Evolutionary conservation across 2,113 vertebrate species (phyloP), one percentile per base, ranked within the genome.

Genomic region (Microcebus tavaratra): DNA sequence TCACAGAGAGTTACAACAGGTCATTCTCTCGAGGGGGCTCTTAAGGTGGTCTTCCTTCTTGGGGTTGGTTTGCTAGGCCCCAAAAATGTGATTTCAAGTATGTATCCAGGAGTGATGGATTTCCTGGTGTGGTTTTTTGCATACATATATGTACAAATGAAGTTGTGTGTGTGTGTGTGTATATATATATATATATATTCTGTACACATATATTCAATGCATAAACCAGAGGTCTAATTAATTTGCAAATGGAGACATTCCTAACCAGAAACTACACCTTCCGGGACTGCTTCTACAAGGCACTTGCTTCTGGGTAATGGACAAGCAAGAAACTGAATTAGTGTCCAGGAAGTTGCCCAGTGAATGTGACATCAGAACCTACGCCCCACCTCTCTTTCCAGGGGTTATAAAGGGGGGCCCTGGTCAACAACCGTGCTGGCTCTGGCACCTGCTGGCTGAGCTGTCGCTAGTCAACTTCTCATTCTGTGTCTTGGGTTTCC

Each of bases 181-280:
- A 42, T 42, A 42, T 42, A 42, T 42, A 42, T 42, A 11, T 48
- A 4, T 39, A 5, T 50, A 18, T 42, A 59, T 84, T 48, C 57
- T 76, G 39, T 55, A 48, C 23, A 48, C 21, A 72, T 36, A 79
- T 45, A n/a, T 2, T n/a, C 53, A 36, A 8, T 36, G 14, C 36
- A 67, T 53, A 90, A 93, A 70, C 21, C 63, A 96, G 87, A 72
- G 86, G 70, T 59, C 31, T 80, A 70, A 90, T 73, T 72, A 15
- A 84, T 87, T 83, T 91, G 18, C 75, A 75, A 61, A 18, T 42
- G 29, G 67, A 91, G 81, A 76, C 65, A 80, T 72, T 86, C 39
- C 45, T 91, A 81, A 72, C 65, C 27, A 79, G 86, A 89, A 90
- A 57, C 13, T 72, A n/a, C 11, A 21, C 2, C 39, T 27, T 65